Base-by-base conservation (phyloP, 2,797 vertebrate genomes). In the Choloepus didactylus region DNA sequence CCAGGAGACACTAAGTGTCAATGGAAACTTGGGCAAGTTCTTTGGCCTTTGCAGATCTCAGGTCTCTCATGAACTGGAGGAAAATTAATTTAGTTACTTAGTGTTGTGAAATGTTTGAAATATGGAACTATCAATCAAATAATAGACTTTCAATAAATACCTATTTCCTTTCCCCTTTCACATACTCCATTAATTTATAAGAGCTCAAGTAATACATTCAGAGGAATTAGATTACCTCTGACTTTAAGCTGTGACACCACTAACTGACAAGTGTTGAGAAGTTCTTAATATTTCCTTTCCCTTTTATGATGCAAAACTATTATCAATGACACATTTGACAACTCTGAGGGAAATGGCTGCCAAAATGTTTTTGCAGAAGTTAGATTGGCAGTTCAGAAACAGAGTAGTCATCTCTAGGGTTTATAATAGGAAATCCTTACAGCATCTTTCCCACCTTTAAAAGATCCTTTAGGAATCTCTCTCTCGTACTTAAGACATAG, bases 321-420 rank as follows among this genome's bases (percentile, higher is more conserved):
- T 91, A 97, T 97, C 95, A 82, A 80, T 91, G 94, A 98, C 95
- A 97, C 69, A 79, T 89, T 97, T 96, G 97, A 98, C 1, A 64
- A 90, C 60, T 21, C 2, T 16, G 77, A 84, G 96, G 95, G 95
- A 98, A 98, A 69, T 0, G 0, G 69, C 95, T 98, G 97, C 96
- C 97, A 97, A 87, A 91, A 96, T 23, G 49, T 94, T 98, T 98
- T 93, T 95, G 75, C 2, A 35, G 35, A 54, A 70, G 92, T 95
- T 87, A 94, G 93, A 97, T 3, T 96, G 97, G 96, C 97, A 97
- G 96, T 96, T 98, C 89, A 97, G 96, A 98, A 96, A 93, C 76
- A 69, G 29, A 75, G 96, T 84, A 93, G 94, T 89, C 70, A 94
- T 97, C 92, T 96, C 86, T 66, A 82, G 67, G 89, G 87, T 96